Conservation (phyloP, 2,113 vertebrate genomes). For the Uria lomvia region DNA sequence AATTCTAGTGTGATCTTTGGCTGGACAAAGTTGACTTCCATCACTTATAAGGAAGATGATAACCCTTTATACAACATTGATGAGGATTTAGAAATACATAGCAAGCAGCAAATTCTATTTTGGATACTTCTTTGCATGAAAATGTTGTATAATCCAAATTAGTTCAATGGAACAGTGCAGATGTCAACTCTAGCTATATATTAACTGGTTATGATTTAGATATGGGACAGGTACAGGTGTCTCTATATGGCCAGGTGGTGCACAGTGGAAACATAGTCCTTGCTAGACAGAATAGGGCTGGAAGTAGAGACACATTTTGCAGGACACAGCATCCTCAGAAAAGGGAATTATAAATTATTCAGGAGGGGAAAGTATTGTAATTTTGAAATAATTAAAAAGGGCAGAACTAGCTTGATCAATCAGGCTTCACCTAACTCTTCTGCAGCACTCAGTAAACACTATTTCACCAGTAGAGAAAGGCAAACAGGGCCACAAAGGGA, state of each 20-base stretch:
- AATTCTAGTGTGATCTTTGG: background rate
- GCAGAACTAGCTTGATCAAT: background rate
- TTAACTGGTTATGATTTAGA: background rate
- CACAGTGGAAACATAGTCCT: background rate
- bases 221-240: background rate
- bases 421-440: background rate
- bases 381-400: background rate
- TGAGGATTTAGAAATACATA: background rate
- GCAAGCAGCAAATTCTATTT: background rate
- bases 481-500: background rate
- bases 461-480: background rate
- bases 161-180: background rate
- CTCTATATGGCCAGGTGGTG: background rate
- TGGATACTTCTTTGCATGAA: background rate
- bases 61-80: background rate
- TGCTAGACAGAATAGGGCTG: background rate
- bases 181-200: background rate
- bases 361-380: accelerated
- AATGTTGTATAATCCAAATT: background rate
- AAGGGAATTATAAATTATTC: background rate
- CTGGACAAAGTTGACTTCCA: background rate
- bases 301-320: background rate
- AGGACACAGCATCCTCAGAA: background rate
- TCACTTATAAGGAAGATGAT: background rate
- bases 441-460: background rate